Percentiles rank a stretch among this genome's conserved stretches.
phyloP scores from a whole-genome alignment of 2,888 invertebrate genomes.

The Desoria tigrina region DNA sequence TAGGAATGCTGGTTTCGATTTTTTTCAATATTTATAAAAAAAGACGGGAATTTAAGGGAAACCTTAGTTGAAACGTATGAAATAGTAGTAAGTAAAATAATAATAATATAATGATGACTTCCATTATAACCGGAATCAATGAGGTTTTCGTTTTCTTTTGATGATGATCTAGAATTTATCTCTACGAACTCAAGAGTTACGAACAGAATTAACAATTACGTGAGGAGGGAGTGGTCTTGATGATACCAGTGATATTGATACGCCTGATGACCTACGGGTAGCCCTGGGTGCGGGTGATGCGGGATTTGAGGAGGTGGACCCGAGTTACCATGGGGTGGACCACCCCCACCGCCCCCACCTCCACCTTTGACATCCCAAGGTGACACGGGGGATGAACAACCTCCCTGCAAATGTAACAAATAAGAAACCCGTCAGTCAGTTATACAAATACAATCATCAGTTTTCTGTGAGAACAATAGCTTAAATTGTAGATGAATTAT shows the following conservation, averaged over 20 bases:
- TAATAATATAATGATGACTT: conserved; percentile 11
- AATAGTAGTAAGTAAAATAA: no score
- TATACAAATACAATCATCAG: neutral
- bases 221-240: conserved; percentile 54
- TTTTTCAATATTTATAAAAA: no score
- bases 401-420: conserved; percentile 43
- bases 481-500: no score
- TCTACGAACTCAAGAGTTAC: no score
- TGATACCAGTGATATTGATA: conserved; percentile 54
- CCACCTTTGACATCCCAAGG: conserved; percentile 58
- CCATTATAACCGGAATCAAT: neutral
- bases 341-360: no score
- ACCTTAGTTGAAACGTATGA: no score
- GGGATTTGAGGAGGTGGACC: conserved; percentile 61
- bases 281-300: conserved; percentile 57
- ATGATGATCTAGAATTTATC: conserved; percentile 16
- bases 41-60: no score
- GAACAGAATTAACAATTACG: conserved; percentile 39
- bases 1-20: no score
- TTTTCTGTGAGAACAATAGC: no score
- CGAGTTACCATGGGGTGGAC: conserved; percentile 61
- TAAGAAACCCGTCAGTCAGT: conserved; percentile 7
- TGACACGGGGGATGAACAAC: conserved; percentile 53
- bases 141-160: no score
- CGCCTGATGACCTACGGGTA: conserved; percentile 53